Percentiles rank a stretch among this genome's conserved stretches.
These are phyloP conservation scores for Patiria miniata DNA, from an alignment of 35 echinoderm and acorn worm genomes.

Conservation along the genomic window DNA sequence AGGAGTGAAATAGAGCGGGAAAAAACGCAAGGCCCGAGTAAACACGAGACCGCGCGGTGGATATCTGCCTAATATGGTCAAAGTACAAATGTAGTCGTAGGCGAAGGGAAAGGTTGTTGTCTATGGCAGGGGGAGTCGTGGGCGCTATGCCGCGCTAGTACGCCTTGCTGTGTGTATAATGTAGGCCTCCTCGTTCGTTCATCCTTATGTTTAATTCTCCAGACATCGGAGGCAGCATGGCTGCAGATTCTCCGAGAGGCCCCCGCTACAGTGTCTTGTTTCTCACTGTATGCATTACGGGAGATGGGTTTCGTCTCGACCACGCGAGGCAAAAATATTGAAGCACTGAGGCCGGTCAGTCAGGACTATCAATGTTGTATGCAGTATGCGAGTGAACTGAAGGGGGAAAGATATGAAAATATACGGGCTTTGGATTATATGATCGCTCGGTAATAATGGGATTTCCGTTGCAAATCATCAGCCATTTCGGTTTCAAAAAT, in stretches of 20 bases:
- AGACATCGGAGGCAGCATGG: not conserved
- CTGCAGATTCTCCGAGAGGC: not conserved
- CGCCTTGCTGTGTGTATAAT: not conserved
- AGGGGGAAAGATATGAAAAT: too few relatives aligned
- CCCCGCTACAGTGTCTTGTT: not conserved
- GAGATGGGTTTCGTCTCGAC: not conserved
- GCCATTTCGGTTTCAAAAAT: too few relatives aligned
- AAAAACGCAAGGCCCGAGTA: not conserved
- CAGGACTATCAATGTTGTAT: too few relatives aligned
- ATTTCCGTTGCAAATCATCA: too few relatives aligned
- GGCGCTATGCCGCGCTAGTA: not conserved
- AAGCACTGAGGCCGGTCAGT: too few relatives aligned
- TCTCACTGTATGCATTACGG: constrained; percentile 17
- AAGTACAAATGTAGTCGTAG: not conserved
- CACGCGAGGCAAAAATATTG: too few relatives aligned
- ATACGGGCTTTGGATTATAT: too few relatives aligned
- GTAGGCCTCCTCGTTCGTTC: too few relatives aligned
- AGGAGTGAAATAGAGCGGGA: not conserved
- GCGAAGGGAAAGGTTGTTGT: not conserved
- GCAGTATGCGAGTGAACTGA: too few relatives aligned
- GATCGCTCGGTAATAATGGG: too few relatives aligned
- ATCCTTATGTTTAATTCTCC: constrained; percentile 5
- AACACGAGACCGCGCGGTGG: not conserved
- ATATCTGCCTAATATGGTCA: constrained; percentile 10
- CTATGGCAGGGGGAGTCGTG: not conserved